Percentiles rank a stretch among this genome's conserved stretches.
These are phyloP conservation scores for Oryzias curvinotus DNA, from an alignment of 2,113 vertebrate species.

Conservation along the genomic window DNA sequence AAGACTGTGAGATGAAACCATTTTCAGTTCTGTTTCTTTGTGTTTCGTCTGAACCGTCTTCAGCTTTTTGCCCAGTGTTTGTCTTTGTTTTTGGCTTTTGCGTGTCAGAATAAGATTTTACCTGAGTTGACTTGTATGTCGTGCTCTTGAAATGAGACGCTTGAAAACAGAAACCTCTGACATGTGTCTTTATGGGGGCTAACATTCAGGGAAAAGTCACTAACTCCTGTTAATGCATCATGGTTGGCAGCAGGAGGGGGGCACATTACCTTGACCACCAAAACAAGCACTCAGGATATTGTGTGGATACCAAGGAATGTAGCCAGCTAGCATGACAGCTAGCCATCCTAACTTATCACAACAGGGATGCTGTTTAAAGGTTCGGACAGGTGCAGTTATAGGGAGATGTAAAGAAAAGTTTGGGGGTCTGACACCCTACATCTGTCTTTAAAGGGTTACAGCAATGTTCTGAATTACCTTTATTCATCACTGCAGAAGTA, in stretches of 20 bases:
- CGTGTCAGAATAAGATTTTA: constrained; percentile 14
- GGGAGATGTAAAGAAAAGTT: constrained; percentile 4
- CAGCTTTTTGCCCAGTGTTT: constrained; percentile 1
- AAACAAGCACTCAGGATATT: constrained; percentile 72
- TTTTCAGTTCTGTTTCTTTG: constrained; percentile 8
- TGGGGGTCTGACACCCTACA: constrained; percentile 14
- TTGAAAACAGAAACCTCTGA: constrained; percentile 74
- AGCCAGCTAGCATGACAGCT: constrained; percentile 66
- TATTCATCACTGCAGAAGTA: constrained; percentile 65
- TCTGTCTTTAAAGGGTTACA: constrained; percentile 25
- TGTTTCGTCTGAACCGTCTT: too few relatives aligned
- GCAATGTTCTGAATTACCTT: constrained; percentile 68
- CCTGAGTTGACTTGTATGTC: constrained; percentile 21
- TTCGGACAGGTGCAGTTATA: constrained; percentile 13
- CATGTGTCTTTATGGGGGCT: constrained; percentile 75
- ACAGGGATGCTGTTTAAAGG: constrained; percentile 10
- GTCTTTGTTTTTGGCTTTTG: neutral
- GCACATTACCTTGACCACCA: constrained; percentile 70
- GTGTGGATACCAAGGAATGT: constrained; percentile 76
- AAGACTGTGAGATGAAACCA: constrained; percentile 3
- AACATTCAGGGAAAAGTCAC: constrained; percentile 66
- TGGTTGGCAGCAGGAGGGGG: constrained; percentile 44
- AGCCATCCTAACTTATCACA: constrained; percentile 2
- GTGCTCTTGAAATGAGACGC: constrained; percentile 21
- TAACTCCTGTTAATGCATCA: constrained; percentile 40